These are phyloP conservation scores for Drosophila barbarae DNA, from an alignment of 2,888 invertebrate genomes.

Conservation along the genomic window DNA sequence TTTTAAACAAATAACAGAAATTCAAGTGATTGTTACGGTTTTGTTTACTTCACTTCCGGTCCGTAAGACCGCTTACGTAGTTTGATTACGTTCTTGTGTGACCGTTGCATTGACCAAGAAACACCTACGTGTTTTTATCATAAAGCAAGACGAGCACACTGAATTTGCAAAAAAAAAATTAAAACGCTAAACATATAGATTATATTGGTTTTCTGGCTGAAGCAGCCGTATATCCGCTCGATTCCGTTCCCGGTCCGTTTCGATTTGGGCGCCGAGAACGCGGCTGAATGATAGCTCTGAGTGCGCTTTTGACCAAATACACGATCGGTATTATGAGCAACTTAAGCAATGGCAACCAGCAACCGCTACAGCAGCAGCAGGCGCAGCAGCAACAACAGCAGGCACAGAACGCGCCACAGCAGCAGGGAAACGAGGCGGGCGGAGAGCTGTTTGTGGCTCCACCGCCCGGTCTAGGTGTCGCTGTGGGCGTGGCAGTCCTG, in stretches of 20 bases:
- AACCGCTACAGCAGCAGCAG: constrained; percentile 54
- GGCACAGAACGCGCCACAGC: constrained; percentile 39
- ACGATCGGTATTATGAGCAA: constrained; percentile 79
- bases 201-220: constrained; percentile 9
- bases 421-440: constrained; percentile 34
- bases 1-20: background rate
- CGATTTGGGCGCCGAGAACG: constrained; percentile 44
- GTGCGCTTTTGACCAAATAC: constrained; percentile 78
- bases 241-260: constrained; percentile 19
- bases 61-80: background rate
- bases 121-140: background rate
- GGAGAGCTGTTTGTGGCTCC: constrained; percentile 46
- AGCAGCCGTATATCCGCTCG: constrained; percentile 12
- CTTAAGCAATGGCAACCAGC: constrained; percentile 71
- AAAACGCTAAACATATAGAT: constrained; percentile 4
- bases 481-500: constrained; percentile 51
- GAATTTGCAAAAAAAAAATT: background rate
- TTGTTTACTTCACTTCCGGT: background rate
- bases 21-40: background rate
- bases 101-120: background rate
- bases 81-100: background rate
- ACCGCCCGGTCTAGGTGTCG: constrained; percentile 53
- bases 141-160: background rate
- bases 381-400: constrained; percentile 45
- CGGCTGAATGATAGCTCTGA: constrained; percentile 79